Base-by-base conservation (phyloP, 64 coral and sea anemone genomes). In the Acropora yongei region DNA sequence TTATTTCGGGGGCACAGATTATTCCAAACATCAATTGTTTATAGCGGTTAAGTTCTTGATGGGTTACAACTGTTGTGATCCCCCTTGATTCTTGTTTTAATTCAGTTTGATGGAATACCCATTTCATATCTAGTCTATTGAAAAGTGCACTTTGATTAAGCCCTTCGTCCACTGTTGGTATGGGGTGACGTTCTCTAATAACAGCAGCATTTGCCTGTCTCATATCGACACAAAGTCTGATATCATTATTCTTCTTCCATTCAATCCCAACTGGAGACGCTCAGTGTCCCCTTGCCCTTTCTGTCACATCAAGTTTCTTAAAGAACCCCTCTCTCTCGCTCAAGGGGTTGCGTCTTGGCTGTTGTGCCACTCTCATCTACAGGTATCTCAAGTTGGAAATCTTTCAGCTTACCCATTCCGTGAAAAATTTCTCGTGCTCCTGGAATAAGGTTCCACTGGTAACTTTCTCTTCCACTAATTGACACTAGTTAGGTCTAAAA, bases 21-120 rank as follows among this genome's bases (percentile, higher is more conserved):
- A 78, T 80, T 5, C 91, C 75, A 87, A 93, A 93, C n/a, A 86
- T 93, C n/a, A 93, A 57, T 41, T 75, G 11, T 39, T 84, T 93
- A 41, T 87, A 93, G 2, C 57, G 72, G 41, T 68, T 77, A 19
- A 87, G 83, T 14, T 74, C 91, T 47, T 12, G 19, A 49, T 87
- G 91, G 47, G 74, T 93, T 50, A 66, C 18, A 69, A 93, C 87
- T 55, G 83, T 87, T 47, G 91, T 87, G 18, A 87, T 91, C 13
- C 41, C 61, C 6, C 90, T 47, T 20, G 79, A 57, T 67, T 92
- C 72, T 86, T 92, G 69, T 44, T 41, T 69, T 42, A 93, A 13
- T 39, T 84, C 75, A 7, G 80, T 19, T 47, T 87, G 83, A 76
- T 93, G 91, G 78, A 79, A 67, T 4, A 83, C 75, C 80, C 55